Percentiles rank a stretch among this genome's conserved stretches.
These are phyloP conservation scores for Shargacucullia verbasci DNA, from an alignment of 2,888 invertebrate species.

Conservation along the genomic window DNA sequence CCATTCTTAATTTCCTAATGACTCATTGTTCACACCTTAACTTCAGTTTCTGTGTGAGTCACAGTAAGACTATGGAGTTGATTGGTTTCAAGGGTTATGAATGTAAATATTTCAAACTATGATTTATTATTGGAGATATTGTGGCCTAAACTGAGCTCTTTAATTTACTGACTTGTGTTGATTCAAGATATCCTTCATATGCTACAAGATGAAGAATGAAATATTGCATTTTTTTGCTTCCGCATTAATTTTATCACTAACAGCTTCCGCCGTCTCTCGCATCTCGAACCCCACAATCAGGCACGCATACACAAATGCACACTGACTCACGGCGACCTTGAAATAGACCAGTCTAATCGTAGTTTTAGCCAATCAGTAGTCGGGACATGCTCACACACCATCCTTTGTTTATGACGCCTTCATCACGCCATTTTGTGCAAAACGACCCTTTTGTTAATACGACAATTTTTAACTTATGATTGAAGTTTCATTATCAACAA, in stretches of 20 bases:
- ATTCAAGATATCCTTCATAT: too few species aligned
- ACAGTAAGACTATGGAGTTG: slow-evolving; percentile 5
- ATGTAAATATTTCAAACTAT: slow-evolving; percentile 35
- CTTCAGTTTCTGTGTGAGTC: slow-evolving; percentile 24
- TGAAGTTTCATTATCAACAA: slow-evolving; percentile 35
- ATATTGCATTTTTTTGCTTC: too few species aligned
- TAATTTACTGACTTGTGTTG: too few species aligned
- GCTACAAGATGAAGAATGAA: too few species aligned
- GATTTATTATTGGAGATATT: neutral
- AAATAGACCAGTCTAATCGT: slow-evolving; percentile 84
- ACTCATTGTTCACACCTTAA: slow-evolving; percentile 34
- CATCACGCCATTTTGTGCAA: slow-evolving; percentile 73
- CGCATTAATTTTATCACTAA: slow-evolving; percentile 1
- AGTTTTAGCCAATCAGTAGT: slow-evolving; percentile 86
- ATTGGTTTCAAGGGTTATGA: slow-evolving; percentile 19
- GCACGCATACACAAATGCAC: slow-evolving; percentile 77
- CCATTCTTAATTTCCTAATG: slow-evolving; percentile 39
- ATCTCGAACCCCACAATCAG: slow-evolving; percentile 54
- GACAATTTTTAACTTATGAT: slow-evolving; percentile 48
- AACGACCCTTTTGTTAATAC: slow-evolving; percentile 66
- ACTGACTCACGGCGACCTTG: slow-evolving; percentile 83
- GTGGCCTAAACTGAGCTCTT: too few species aligned
- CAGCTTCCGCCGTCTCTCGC: slow-evolving; percentile 58
- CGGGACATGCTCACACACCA: slow-evolving; percentile 70
- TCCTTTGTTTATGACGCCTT: slow-evolving; percentile 77